Percentiles rank a stretch among this genome's conserved stretches.
Evolutionary conservation across 2,113 vertebrate genomes (phyloP).

Genomic region (Epinephelus lanceolatus): DNA sequence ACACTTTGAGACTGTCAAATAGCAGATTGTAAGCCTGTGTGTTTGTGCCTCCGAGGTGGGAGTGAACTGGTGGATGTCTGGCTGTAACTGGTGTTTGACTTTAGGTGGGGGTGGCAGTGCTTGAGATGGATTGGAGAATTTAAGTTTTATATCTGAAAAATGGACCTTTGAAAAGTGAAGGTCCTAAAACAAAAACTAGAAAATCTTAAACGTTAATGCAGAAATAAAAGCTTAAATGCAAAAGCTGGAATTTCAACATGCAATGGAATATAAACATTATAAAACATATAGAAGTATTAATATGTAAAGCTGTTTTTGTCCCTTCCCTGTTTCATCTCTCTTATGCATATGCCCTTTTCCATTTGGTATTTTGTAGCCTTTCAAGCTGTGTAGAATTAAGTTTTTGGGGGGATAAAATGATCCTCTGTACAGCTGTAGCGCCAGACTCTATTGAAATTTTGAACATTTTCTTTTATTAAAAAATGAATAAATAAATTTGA

Average conservation of each 20-base stretch:
- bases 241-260: not conserved
- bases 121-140: conserved; percentile 4
- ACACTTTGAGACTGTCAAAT: conserved; percentile 13
- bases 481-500: not conserved
- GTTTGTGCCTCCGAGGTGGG: conserved; percentile 8
- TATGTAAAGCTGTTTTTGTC: not conserved
- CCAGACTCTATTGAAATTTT: not conserved
- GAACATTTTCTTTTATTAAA: not conserved
- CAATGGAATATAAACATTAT: not conserved
- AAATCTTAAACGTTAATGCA: no score
- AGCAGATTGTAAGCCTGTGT: conserved; percentile 3
- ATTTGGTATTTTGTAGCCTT: not conserved
- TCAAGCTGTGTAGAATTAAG: not conserved
- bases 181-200: not conserved
- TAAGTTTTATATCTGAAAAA: conserved; percentile 1
- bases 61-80: conserved; percentile 14
- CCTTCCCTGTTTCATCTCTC: not conserved
- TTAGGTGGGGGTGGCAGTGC: not conserved
- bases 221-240: not conserved
- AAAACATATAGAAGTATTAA: not conserved
- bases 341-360: not conserved
- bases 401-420: not conserved
- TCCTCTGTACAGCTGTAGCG: not conserved
- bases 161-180: not conserved
- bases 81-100: conserved; percentile 7